phyloP scores from a whole-genome alignment of 2,888 invertebrate species.

The Eumerus sabulonum region DNA sequence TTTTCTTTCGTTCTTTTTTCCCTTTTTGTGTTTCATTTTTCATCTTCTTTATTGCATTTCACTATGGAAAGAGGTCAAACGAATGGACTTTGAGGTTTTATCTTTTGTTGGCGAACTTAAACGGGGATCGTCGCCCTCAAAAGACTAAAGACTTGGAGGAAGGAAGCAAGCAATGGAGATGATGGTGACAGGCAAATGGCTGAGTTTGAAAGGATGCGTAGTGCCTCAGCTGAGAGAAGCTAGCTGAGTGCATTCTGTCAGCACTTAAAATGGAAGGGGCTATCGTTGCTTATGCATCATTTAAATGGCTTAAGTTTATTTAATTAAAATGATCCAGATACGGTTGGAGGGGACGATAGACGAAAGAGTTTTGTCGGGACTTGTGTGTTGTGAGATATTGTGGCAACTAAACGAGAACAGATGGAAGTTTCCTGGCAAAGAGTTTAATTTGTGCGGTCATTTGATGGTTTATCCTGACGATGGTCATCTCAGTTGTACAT shows the following conservation, averaged over 20 bases:
- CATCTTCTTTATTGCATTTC: too few relatives aligned
- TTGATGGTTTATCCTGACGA: too few relatives aligned
- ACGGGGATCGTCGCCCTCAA: too few relatives aligned
- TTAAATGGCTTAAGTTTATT: slow-evolving; percentile 38
- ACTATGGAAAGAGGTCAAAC: slow-evolving; percentile 40
- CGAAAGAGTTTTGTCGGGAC: slow-evolving; percentile 1
- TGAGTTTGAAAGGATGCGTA: slow-evolving; percentile 8
- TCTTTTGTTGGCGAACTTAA: too few relatives aligned
- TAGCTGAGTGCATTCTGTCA: slow-evolving; percentile 40
- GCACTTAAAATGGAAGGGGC: background rate
- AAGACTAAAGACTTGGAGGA: too few relatives aligned
- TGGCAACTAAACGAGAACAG: too few relatives aligned
- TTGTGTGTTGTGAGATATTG: too few relatives aligned
- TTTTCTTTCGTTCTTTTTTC: slow-evolving; percentile 12
- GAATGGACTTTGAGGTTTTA: slow-evolving; percentile 35
- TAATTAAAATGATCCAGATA: slow-evolving; percentile 28
- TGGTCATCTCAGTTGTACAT: too few relatives aligned
- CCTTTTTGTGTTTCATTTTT: slow-evolving; percentile 7
- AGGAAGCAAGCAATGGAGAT: too few relatives aligned
- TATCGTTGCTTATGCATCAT: slow-evolving; percentile 27
- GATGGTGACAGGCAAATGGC: background rate
- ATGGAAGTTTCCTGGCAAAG: too few relatives aligned
- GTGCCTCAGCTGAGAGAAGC: slow-evolving; percentile 11
- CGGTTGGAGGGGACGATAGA: background rate
- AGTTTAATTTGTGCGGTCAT: too few relatives aligned